Evolutionary conservation across 1,140 invertebrate genomes (phyloP).

Genomic region (Drosophila nikananu): DNA sequence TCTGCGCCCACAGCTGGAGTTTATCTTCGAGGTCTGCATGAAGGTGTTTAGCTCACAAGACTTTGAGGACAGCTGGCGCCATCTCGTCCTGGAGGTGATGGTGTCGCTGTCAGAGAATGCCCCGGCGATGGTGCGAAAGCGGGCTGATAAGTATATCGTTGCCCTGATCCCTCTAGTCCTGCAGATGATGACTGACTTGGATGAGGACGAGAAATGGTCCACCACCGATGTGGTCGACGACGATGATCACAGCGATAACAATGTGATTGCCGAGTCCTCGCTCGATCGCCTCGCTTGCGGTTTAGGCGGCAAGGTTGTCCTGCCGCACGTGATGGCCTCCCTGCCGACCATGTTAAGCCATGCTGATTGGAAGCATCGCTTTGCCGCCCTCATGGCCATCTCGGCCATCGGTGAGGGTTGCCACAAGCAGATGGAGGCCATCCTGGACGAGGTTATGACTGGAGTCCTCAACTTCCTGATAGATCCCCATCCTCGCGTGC

Average conservation of each 20-base stretch:
- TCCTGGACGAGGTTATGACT: constrained; percentile 95
- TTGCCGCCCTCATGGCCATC: constrained; percentile 99
- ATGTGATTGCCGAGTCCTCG: constrained; percentile 97
- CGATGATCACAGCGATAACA: constrained; percentile 95
- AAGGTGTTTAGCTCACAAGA: constrained; percentile 92
- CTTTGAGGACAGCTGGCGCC: constrained; percentile 93
- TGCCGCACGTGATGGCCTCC: constrained; percentile 94
- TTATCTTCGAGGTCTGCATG: constrained; percentile 96
- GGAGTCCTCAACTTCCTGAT: constrained; percentile 95
- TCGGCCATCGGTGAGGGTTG: constrained; percentile 99
- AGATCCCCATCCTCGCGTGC: constrained; percentile 88
- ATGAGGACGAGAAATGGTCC: constrained; percentile 90
- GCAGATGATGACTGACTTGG: constrained; percentile 98
- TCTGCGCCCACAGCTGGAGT: constrained; percentile 93
- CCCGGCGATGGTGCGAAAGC: constrained; percentile 97
- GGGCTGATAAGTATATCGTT: constrained; percentile 92
- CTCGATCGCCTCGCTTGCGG: constrained; percentile 98
- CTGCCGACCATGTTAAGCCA: constrained; percentile 95
- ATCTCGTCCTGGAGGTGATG: constrained; percentile 96
- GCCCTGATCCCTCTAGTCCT: constrained; percentile 93
- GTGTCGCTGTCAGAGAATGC: constrained; percentile 98
- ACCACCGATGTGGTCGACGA: constrained; percentile 91
- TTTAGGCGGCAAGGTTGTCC: constrained; percentile 97
- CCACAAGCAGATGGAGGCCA: constrained; percentile 98
- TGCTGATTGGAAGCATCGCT: constrained; percentile 93